Evolutionary conservation across 2,113 vertebrate genomes (phyloP).

Genomic region (Sinocyclocheilus anophthalmus): DNA sequence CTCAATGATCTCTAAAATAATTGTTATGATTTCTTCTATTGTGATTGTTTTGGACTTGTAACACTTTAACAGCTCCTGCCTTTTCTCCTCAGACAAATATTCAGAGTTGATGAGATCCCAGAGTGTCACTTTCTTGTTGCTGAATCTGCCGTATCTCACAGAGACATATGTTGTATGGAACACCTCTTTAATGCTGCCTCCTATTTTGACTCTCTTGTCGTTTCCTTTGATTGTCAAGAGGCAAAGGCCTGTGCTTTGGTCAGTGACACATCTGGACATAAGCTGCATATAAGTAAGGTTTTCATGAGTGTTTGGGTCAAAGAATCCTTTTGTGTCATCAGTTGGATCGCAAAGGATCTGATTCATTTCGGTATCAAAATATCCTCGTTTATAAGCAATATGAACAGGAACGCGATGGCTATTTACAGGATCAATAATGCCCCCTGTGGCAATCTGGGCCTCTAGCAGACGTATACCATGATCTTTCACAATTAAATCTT

Average conservation of each 20-base stretch:
- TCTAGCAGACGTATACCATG: constrained; percentile 91
- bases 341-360: constrained; percentile 81
- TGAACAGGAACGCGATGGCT: constrained; percentile 91
- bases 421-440: constrained; percentile 91
- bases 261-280: constrained; percentile 83
- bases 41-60: constrained; percentile 69
- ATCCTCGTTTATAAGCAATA: constrained; percentile 86
- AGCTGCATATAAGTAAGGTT: constrained; percentile 94
- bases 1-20: constrained; percentile 71
- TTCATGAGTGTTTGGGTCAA: constrained; percentile 92
- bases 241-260: constrained; percentile 84
- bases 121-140: constrained; percentile 68
- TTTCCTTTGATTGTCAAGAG: constrained; percentile 84
- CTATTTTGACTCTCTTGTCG: constrained; percentile 65
- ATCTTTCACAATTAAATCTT: constrained; percentile 88
- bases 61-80: constrained; percentile 69
- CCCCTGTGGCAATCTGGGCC: constrained; percentile 92
- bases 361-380: constrained; percentile 90
- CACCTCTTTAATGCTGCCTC: constrained; percentile 66
- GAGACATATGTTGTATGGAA: constrained; percentile 68
- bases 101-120: constrained; percentile 87
- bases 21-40: constrained; percentile 67
- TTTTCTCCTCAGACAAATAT: constrained; percentile 80
- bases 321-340: constrained; percentile 95
- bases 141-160: constrained; percentile 78